Conservation (phyloP, 2,888 invertebrate species). For the Apeira syringaria region DNA sequence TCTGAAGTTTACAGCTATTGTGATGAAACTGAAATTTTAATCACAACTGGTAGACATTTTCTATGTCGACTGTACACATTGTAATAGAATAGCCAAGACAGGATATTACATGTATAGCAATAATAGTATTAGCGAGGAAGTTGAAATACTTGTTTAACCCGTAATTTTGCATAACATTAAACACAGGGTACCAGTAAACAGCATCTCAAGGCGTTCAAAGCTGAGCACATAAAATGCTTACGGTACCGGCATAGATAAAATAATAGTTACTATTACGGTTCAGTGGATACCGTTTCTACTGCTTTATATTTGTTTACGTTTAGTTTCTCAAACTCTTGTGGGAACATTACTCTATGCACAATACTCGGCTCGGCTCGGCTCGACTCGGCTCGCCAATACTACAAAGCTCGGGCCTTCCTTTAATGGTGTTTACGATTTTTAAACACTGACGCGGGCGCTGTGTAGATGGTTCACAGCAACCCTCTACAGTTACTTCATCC, state of each 20-base stretch:
- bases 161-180: conserved; percentile 25
- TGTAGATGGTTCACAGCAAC: too few species aligned
- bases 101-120: conserved; percentile 1
- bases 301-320: too few species aligned
- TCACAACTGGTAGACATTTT: too few species aligned
- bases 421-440: too few species aligned
- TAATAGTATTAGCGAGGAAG: conserved; percentile 5
- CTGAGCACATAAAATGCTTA: conserved; percentile 31
- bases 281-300: conserved; percentile 62
- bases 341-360: conserved; percentile 19
- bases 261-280: conserved; percentile 7
- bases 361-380: conserved; percentile 12
- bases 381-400: too few species aligned
- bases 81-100: not conserved
- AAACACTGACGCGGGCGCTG: too few species aligned
- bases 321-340: conserved; percentile 13
- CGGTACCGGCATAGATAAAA: conserved; percentile 35
- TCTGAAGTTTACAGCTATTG: too few species aligned
- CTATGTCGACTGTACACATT: too few species aligned
- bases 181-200: conserved; percentile 15
- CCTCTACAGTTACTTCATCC: too few species aligned
- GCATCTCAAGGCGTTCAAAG: conserved; percentile 34
- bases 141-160: conserved; percentile 6
- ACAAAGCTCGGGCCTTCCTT: too few species aligned
- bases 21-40: too few species aligned